A percentile compares a stretch with the other conserved stretches of the same genome.
Evolutionary conservation across 2,888 invertebrate genomes (phyloP).

Genomic region (Julus scandinavius): DNA sequence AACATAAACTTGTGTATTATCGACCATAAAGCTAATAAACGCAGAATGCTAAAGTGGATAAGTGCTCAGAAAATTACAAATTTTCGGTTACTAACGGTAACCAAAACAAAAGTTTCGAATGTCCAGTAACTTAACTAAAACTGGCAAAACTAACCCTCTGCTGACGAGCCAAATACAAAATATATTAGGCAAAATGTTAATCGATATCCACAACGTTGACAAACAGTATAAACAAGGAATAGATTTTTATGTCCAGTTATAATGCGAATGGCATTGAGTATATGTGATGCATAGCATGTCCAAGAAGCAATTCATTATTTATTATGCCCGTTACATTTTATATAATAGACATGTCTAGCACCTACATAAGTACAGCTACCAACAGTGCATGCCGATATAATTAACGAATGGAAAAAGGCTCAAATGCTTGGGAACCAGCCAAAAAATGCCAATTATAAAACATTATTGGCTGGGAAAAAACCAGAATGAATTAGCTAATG

Average conservation of each 20-base stretch:
- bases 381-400: neutral
- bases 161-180: neutral
- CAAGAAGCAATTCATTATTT: neutral
- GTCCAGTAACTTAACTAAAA: too few species aligned
- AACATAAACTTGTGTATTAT: too few species aligned
- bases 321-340: neutral
- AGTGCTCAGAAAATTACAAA: too few species aligned
- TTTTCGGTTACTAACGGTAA: too few species aligned
- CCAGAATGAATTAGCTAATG: neutral
- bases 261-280: neutral
- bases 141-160: neutral
- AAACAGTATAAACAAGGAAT: neutral
- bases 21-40: too few species aligned
- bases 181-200: neutral
- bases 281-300: neutral
- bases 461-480: neutral
- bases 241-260: neutral
- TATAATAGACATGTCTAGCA: slow-evolving; percentile 9
- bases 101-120: too few species aligned
- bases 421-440: neutral
- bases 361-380: neutral
- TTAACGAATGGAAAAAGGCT: neutral
- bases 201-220: neutral
- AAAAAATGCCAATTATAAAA: neutral
- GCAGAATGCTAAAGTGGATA: too few species aligned